Percentiles rank a stretch among this genome's conserved stretches.
Evolutionary conservation across 2,113 vertebrate genomes (phyloP).

Genomic region (Scopus umbretta): DNA sequence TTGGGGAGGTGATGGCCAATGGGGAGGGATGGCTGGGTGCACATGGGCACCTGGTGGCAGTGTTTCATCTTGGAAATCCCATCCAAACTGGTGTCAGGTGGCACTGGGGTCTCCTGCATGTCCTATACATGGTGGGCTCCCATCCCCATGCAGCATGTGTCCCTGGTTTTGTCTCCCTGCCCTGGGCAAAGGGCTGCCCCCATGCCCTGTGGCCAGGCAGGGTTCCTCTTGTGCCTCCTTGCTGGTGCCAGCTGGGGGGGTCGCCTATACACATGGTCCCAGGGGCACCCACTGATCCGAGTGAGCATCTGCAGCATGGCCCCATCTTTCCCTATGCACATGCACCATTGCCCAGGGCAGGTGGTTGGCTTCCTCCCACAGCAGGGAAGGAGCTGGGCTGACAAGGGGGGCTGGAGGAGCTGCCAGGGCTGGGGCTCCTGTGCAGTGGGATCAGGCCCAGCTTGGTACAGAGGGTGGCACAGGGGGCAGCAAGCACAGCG

Average conservation of each 20-base stretch:
- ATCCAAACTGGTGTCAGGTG: not conserved
- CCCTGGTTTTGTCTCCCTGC: not conserved
- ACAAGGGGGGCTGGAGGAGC: not conserved
- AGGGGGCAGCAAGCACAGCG: not conserved
- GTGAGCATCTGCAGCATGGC: not conserved
- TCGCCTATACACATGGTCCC: rapidly evolving
- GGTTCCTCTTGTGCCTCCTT: not conserved
- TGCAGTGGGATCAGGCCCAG: not conserved
- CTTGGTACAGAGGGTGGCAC: not conserved
- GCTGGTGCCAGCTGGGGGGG: not conserved
- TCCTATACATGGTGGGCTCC: not conserved
- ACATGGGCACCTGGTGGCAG: not conserved
- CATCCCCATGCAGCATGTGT: rapidly evolving
- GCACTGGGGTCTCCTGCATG: not conserved
- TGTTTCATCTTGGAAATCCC: not conserved
- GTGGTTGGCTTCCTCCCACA: rapidly evolving
- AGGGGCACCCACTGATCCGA: not conserved
- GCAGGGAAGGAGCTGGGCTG: not conserved
- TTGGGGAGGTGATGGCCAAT: not conserved
- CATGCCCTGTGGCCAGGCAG: not conserved
- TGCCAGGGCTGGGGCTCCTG: not conserved
- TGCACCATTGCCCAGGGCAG: rapidly evolving
- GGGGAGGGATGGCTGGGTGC: not conserved
- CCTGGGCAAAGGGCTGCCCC: not conserved
- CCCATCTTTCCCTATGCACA: not conserved